Percentiles rank a stretch among this genome's conserved stretches.
Conservation (phyloP, 1,140 invertebrate genomes). For the Planococcus citri region DNA sequence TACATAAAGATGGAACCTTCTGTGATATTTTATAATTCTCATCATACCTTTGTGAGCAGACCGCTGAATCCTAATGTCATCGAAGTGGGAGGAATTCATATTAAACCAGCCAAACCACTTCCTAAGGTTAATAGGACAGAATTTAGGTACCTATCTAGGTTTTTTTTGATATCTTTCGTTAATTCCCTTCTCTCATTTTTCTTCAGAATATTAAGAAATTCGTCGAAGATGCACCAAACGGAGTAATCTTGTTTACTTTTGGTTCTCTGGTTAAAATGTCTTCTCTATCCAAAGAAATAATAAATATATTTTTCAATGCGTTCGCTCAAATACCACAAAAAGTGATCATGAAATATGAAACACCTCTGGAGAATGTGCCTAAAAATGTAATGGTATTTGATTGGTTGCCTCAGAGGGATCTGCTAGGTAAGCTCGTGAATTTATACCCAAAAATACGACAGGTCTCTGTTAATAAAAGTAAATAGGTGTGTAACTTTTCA, state of each 20-base stretch:
- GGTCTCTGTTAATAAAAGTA: neutral
- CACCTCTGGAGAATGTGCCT: slow-evolving; percentile 35
- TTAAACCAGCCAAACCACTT: slow-evolving; percentile 39
- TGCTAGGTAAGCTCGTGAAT: slow-evolving; percentile 36
- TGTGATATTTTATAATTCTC: slow-evolving; percentile 29
- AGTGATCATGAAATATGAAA: slow-evolving; percentile 49
- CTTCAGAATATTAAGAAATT: slow-evolving; percentile 28
- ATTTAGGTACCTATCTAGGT: neutral
- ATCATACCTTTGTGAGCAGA: slow-evolving; percentile 31
- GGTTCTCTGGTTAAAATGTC: neutral
- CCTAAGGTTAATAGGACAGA: slow-evolving; percentile 36
- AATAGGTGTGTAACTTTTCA: too few species aligned
- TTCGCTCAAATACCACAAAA: slow-evolving; percentile 31
- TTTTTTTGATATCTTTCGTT: neutral
- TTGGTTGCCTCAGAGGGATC: slow-evolving; percentile 48
- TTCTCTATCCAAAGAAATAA: neutral
- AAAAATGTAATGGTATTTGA: slow-evolving; percentile 43
- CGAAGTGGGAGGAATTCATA: slow-evolving; percentile 37
- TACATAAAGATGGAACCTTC: neutral
- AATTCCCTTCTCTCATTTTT: too few species aligned
- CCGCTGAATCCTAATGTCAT: slow-evolving; percentile 34
- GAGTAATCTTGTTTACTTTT: slow-evolving; percentile 28
- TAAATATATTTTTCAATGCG: neutral
- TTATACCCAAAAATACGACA: neutral
- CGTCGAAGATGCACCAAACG: slow-evolving; percentile 35